Percentiles rank a stretch among this genome's conserved stretches.
phyloP scores from a whole-genome alignment of 2,797 vertebrate genomes.

The Danio jaintianensis region DNA sequence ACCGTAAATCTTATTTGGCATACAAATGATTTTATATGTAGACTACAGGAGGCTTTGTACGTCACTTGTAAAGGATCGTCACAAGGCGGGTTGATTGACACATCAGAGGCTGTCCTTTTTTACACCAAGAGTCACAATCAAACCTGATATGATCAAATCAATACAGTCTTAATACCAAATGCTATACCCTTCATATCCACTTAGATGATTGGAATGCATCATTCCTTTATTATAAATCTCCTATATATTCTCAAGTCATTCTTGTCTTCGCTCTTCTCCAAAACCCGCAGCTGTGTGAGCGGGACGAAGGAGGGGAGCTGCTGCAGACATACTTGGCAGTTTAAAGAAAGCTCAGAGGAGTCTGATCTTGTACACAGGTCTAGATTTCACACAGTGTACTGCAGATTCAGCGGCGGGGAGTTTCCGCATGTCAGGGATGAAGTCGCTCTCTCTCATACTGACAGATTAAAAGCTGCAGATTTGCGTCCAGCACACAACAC shows the following conservation, averaged over 20 bases:
- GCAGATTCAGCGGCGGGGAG: constrained; percentile 17
- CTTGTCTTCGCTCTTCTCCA: constrained; percentile 16
- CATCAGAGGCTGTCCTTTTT: too few species aligned
- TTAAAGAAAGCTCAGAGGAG: constrained; percentile 4
- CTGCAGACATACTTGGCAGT: constrained; percentile 20
- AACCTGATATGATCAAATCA: too few species aligned
- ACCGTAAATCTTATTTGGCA: too few species aligned
- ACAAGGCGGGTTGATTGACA: too few species aligned
- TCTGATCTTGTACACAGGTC: constrained; percentile 36
- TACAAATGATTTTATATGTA: too few species aligned
- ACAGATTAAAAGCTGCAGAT: constrained; percentile 22
- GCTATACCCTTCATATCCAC: not conserved
- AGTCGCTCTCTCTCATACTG: not conserved
- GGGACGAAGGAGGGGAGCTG: constrained; percentile 11
- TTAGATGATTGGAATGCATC: not conserved
- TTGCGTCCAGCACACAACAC: not conserved
- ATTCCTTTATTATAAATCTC: constrained; percentile 34
- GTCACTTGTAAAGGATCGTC: too few species aligned
- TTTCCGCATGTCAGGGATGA: constrained; percentile 20
- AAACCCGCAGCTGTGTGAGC: constrained; percentile 9
- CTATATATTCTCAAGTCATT: not conserved
- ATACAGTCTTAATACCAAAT: too few species aligned
- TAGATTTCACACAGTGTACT: not conserved
- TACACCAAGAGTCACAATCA: too few species aligned
- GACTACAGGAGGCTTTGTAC: too few species aligned